Base-by-base conservation (phyloP, 2,797 vertebrate genomes). In the Cephalopachus bancanus region DNA sequence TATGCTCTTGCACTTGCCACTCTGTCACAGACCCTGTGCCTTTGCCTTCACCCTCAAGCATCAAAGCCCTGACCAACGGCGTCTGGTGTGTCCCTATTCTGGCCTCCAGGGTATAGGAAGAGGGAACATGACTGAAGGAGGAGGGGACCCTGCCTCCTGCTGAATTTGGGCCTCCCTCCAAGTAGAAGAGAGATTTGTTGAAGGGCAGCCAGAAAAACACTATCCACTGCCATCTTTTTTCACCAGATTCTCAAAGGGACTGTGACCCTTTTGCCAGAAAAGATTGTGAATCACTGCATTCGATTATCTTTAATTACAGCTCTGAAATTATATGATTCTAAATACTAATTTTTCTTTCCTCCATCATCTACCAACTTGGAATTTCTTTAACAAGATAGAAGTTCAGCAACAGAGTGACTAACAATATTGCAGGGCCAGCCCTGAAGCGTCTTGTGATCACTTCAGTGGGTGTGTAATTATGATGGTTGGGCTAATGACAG, bases 281-380 rank as follows among this genome's bases (percentile, higher is more conserved):
- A 78, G 67, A 92, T 72, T 81, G 67, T 94, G 96, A 97, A 79
- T 97, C 81, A 90, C 37, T 80, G 53, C 30, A 3, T 96, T 96
- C 55, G 95, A 93, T 96, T 83, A 93, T 92, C 92, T 94, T 60
- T 95, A 92, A 96, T 95, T 88, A 97, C n/a, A 89, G 17, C 92
- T 94, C 92, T 72, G 62, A 96, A 94, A 93, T 87, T 76, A 69
- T 87, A 89, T 67, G 89, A 94, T 92, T 87, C 87, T 93, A 92
- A 94, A 96, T 92, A 96, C 87, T 65, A 75, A 67, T 96, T 95
- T 97, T 89, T 76, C 69, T 85, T 92, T 80, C 55, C 84, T 65
- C 78, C 51, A 74, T 76, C 88, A 53, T 83, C 67, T 91, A 89
- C 86, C 85, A 91, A 93, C 92, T 86, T 65, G 15, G 69, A 96